Evolutionary conservation across 2,888 invertebrate species (phyloP).

Genomic region (Drosophila setosimentum): DNA sequence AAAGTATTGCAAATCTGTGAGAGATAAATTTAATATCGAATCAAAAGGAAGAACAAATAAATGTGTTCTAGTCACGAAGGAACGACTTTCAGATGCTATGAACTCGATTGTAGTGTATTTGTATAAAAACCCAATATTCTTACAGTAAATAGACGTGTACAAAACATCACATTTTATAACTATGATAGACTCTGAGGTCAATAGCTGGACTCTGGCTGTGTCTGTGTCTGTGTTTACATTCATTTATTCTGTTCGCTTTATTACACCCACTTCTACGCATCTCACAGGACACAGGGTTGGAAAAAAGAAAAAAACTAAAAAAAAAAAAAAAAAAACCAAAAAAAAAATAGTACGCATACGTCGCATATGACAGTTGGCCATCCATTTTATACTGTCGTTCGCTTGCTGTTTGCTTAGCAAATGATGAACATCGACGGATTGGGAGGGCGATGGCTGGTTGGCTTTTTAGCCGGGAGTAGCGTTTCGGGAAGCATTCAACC

Average conservation of each 20-base stretch:
- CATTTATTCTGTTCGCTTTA: neutral
- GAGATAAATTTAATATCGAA: neutral
- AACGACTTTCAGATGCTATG: neutral
- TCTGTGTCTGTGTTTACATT: neutral
- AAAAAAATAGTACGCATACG: conserved; percentile 45
- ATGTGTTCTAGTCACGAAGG: neutral
- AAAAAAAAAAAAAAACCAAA: neutral
- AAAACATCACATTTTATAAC: neutral
- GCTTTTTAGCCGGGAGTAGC: neutral
- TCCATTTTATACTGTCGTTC: conserved; percentile 17
- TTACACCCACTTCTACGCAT: neutral
- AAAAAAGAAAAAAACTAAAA: neutral
- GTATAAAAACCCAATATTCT: neutral
- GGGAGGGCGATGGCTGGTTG: neutral
- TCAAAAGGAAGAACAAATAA: neutral
- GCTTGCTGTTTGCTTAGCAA: conserved; percentile 50
- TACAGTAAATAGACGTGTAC: neutral
- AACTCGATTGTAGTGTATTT: neutral
- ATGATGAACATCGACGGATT: conserved; percentile 36
- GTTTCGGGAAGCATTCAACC: conserved; percentile 13
- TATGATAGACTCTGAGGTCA: neutral
- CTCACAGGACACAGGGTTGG: neutral
- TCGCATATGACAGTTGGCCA: conserved; percentile 41
- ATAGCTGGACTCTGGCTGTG: neutral
- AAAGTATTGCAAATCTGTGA: conserved; percentile 2